Base-by-base conservation (phyloP, 2,797 vertebrate genomes). In the Somateria mollissima region DNA sequence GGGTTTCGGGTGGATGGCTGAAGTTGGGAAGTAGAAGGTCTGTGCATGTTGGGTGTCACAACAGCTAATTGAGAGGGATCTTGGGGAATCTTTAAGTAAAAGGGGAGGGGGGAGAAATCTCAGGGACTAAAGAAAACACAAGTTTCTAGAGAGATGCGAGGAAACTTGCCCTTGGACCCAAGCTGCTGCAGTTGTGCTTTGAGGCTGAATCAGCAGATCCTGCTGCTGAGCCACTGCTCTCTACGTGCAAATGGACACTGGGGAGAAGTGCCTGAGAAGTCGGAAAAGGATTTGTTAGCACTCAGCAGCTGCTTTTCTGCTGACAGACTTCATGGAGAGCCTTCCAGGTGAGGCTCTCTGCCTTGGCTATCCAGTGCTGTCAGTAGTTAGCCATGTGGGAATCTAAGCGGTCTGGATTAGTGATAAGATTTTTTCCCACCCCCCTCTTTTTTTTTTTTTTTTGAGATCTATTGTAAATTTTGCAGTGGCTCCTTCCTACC, bases 401-500 rank as follows among this genome's bases (percentile, higher is more conserved):
- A 89, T 78, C 53, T 49, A 56, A 67, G 51, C 64, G n/a, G 13
- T 36, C 19, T 61, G 71, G 41, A 62, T 69, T 82, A 53, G 45
- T n/a, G 78, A 70, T 45, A 15, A 0, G 72, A 80, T 69, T 80
- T 80, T 79, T 88, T 56, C 5, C 6, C 11, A 18, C 69, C 24
- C 51, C 86, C 60, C 36, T n/a, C 22, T 24, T 34, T 83, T 93
- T 51, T 67, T 82, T 27, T 82, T 27, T 47, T 49, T 49, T 28
- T 28, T 62, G 47, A 36, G 79, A 94, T 45, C 30, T 82, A 79
- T 77, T 30, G 67, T 43, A 84, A 78, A 30, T 89, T 88, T 45
- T 90, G 88, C 90, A 73, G 84, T 92, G 87, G 86, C 92, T 97
- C 89, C 92, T 89, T 95, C 86, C 87, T 92, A 92, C 95, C 93